Conservation (phyloP, 2,888 invertebrate genomes). For the Mellilla xanthometata region DNA sequence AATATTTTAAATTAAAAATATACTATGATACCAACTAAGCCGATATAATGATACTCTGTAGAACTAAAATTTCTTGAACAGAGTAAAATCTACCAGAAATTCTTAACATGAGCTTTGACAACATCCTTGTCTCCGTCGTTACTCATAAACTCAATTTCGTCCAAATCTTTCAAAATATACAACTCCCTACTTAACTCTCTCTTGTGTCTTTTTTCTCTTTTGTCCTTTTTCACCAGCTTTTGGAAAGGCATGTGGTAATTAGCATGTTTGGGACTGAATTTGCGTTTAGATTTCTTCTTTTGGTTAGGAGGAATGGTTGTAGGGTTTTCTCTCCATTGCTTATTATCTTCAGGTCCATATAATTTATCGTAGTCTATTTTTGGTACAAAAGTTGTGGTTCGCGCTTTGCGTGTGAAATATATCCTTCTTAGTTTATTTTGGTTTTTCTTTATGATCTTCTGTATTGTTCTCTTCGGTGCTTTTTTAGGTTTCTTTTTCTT, state of each 20-base stretch:
- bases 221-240: slow-evolving; percentile 42
- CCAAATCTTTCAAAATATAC: slow-evolving; percentile 60
- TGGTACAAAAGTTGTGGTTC: slow-evolving; percentile 36
- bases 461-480: slow-evolving; percentile 60
- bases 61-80: background rate
- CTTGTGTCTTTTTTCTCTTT: slow-evolving; percentile 43
- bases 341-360: slow-evolving; percentile 38
- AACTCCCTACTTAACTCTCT: slow-evolving; percentile 46
- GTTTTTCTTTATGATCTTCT: slow-evolving; percentile 71
- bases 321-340: slow-evolving; percentile 36
- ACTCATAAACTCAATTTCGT: slow-evolving; percentile 58
- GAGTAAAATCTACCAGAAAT: slow-evolving; percentile 54
- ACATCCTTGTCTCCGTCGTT: slow-evolving; percentile 49
- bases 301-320: slow-evolving; percentile 44
- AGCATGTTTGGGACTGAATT: slow-evolving; percentile 42
- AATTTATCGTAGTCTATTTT: slow-evolving; percentile 34
- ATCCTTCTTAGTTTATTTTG: slow-evolving; percentile 49
- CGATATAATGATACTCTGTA: too few species aligned
- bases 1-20: too few species aligned
- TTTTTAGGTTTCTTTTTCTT: slow-evolving; percentile 51
- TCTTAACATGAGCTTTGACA: slow-evolving; percentile 53
- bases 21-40: too few species aligned
- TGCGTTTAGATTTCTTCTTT: slow-evolving; percentile 44
- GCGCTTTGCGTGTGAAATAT: slow-evolving; percentile 41
- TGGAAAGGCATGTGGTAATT: slow-evolving; percentile 64